Conservation (phyloP, 1,140 invertebrate genomes). For the Drosophila ohnishii region DNA sequence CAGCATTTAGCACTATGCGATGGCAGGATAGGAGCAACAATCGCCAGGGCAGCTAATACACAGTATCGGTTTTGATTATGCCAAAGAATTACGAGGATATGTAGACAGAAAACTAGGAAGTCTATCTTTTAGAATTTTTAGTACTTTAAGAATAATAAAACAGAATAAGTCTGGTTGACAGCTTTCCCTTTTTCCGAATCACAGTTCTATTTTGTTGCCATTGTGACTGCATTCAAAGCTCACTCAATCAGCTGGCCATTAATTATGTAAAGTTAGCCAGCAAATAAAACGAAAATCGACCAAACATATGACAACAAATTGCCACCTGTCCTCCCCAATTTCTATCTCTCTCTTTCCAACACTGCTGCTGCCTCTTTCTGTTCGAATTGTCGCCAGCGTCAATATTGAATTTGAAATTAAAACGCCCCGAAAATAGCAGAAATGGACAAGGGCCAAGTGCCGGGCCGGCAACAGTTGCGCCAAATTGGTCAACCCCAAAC, state of each 20-base stretch:
- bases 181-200: conserved; percentile 19
- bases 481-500: conserved; percentile 58
- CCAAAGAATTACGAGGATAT: neutral
- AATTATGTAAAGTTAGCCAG: conserved; percentile 67
- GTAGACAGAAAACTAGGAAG: too few relatives aligned
- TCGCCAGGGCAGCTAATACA: neutral
- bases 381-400: conserved; percentile 47
- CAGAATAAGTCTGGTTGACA: neutral
- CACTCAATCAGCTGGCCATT: conserved; percentile 51
- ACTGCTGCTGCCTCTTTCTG: conserved; percentile 8
- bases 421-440: conserved; percentile 59
- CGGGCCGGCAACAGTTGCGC: conserved; percentile 65
- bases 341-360: neutral
- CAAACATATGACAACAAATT: conserved; percentile 71
- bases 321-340: conserved; percentile 12
- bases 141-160: neutral
- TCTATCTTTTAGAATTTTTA: neutral
- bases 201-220: neutral
- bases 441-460: conserved; percentile 45
- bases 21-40: neutral
- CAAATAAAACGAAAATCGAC: conserved; percentile 68
- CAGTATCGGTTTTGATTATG: neutral
- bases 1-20: conserved; percentile 39
- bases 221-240: conserved; percentile 11
- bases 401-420: conserved; percentile 82